Conservation (phyloP, 2,797 vertebrate species). For the Semaprochilodus insignis region DNA sequence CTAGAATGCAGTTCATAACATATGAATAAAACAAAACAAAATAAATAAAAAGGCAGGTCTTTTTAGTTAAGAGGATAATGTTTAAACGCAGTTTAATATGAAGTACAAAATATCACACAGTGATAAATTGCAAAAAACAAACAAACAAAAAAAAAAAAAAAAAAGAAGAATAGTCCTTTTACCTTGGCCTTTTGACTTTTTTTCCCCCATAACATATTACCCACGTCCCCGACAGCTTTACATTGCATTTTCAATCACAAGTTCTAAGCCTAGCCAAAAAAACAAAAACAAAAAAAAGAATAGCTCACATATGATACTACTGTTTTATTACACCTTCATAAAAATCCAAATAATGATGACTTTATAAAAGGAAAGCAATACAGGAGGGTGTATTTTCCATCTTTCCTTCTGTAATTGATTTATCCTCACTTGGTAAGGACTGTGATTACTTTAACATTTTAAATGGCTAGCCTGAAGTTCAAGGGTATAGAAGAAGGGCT, state of each 20-base stretch:
- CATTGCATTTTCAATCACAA: slow-evolving; percentile 80
- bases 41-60: slow-evolving; percentile 81
- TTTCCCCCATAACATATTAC: slow-evolving; percentile 38
- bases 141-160: slow-evolving; percentile 66
- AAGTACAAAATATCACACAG: slow-evolving; percentile 93
- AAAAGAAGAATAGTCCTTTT: slow-evolving; percentile 73
- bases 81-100: slow-evolving; percentile 84
- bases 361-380: slow-evolving; percentile 69
- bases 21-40: slow-evolving; percentile 73
- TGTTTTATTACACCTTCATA: slow-evolving; percentile 79
- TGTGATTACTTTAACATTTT: slow-evolving; percentile 13
- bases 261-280: slow-evolving; percentile 80
- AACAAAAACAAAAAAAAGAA: slow-evolving; percentile 59
- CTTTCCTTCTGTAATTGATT: slow-evolving; percentile 59
- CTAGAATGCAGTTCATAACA: slow-evolving; percentile 77
- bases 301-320: slow-evolving; percentile 75
- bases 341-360: slow-evolving; percentile 63
- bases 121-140: slow-evolving; percentile 88
- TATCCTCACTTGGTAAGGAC: slow-evolving; percentile 57
- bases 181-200: slow-evolving; percentile 79
- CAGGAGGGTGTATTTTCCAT: slow-evolving; percentile 65
- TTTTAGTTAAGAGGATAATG: slow-evolving; percentile 79
- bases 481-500: slow-evolving; percentile 10
- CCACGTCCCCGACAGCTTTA: slow-evolving; percentile 44
- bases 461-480: slow-evolving; percentile 16